Conservation (phyloP, 2,113 vertebrate genomes). For the Donacobius atricapilla region DNA sequence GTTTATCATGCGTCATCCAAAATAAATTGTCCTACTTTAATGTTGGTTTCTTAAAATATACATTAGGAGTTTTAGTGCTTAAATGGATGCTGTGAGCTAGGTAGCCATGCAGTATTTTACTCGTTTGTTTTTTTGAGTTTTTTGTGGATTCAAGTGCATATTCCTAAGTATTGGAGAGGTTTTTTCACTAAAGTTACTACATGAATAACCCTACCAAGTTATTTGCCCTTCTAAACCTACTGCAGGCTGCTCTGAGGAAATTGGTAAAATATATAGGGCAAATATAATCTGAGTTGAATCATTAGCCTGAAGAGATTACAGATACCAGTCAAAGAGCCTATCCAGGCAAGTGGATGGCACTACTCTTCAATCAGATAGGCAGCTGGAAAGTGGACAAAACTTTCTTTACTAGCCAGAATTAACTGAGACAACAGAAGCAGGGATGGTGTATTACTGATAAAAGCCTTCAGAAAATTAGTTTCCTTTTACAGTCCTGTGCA, state of each 20-base stretch:
- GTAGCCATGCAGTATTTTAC: not conserved
- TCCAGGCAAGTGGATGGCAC: not conserved
- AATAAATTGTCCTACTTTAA: constrained; percentile 56
- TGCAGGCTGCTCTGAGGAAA: not conserved
- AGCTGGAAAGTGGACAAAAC: not conserved
- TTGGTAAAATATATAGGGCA: not conserved
- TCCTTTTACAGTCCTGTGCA: not conserved
- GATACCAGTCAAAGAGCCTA: not conserved
- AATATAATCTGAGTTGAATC: not conserved
- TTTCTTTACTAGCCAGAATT: not conserved
- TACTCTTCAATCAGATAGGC: not conserved
- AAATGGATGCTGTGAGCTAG: constrained; percentile 5
- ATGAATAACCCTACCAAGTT: not conserved
- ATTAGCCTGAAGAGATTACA: not conserved
- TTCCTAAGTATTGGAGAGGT: not conserved
- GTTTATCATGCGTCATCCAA: constrained; percentile 26
- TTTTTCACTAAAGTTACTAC: not conserved
- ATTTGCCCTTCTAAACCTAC: not conserved
- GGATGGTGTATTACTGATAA: not conserved
- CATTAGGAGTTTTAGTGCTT: not conserved
- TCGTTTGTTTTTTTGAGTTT: not conserved
- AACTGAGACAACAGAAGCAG: not conserved
- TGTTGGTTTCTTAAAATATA: constrained; percentile 34
- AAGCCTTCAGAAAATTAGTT: not conserved
- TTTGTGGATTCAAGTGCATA: not conserved